These are phyloP conservation scores for Callorhinus ursinus DNA, from an alignment of 2,113 vertebrate genomes.

Conservation along the genomic window DNA sequence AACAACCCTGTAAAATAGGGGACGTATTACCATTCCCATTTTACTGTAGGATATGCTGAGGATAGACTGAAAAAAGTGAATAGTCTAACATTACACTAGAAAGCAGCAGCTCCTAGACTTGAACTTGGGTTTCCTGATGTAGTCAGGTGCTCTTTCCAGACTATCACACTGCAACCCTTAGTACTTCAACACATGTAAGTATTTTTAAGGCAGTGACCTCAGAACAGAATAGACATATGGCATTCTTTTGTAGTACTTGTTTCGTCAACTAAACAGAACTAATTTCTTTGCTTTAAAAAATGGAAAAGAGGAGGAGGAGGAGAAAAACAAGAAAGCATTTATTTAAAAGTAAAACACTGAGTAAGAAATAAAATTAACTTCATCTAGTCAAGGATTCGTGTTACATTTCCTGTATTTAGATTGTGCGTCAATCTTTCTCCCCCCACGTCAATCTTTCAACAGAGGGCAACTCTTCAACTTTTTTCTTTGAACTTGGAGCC, in stretches of 20 bases:
- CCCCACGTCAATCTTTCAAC: background rate
- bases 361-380: constrained; percentile 57
- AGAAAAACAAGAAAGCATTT: background rate
- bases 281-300: background rate
- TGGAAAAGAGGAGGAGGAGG: background rate
- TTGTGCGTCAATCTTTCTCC: background rate
- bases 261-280: constrained; percentile 13
- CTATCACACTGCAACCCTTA: background rate
- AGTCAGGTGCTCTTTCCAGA: background rate
- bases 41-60: constrained; percentile 2
- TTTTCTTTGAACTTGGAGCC: constrained; percentile 19
- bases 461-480: constrained; percentile 2
- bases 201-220: constrained; percentile 28
- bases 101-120: constrained; percentile 7
- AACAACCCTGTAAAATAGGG: constrained; percentile 31
- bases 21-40: background rate
- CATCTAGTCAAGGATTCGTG: background rate
- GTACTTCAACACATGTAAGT: background rate
- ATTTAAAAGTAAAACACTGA: constrained; percentile 24
- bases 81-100: background rate
- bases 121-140: constrained; percentile 12
- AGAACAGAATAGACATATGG: constrained; percentile 4
- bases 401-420: constrained; percentile 15
- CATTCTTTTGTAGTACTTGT: background rate
- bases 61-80: background rate